These are phyloP conservation scores for Microvelia longipes DNA, from an alignment of 1,140 invertebrate species.

Conservation along the genomic window DNA sequence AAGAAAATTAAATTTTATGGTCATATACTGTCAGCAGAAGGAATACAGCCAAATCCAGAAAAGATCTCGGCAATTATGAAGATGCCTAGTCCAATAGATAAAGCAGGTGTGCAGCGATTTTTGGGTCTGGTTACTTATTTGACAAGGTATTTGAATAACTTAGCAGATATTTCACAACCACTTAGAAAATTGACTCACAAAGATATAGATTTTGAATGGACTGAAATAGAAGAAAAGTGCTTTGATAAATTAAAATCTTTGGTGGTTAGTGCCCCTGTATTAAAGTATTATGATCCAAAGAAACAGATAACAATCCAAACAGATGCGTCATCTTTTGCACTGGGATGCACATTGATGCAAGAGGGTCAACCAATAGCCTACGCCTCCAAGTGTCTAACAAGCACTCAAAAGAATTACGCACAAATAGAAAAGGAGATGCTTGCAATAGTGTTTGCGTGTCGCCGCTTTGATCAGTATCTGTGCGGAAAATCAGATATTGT, in stretches of 20 bases:
- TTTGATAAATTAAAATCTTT: background rate
- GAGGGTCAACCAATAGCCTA: background rate
- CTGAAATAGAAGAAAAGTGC: background rate
- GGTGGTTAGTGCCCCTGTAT: background rate
- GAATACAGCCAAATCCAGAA: background rate
- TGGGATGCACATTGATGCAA: background rate
- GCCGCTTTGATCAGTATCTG: background rate
- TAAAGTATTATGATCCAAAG: background rate
- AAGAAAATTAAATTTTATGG: background rate
- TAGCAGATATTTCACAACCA: background rate
- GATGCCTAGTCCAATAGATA: background rate
- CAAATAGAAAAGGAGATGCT: background rate
- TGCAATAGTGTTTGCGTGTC: background rate
- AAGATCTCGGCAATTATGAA: no score
- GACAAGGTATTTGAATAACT: background rate
- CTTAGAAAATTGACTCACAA: background rate
- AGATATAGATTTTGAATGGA: background rate
- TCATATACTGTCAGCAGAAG: background rate
- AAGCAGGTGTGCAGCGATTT: background rate
- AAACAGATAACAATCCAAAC: background rate
- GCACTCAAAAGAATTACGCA: background rate
- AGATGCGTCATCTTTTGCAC: background rate
- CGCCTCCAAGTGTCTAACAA: background rate
- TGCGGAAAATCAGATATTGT: background rate
- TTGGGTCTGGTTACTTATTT: background rate